Conservation (phyloP, 2,113 vertebrate species). For the Nibea coibor region DNA sequence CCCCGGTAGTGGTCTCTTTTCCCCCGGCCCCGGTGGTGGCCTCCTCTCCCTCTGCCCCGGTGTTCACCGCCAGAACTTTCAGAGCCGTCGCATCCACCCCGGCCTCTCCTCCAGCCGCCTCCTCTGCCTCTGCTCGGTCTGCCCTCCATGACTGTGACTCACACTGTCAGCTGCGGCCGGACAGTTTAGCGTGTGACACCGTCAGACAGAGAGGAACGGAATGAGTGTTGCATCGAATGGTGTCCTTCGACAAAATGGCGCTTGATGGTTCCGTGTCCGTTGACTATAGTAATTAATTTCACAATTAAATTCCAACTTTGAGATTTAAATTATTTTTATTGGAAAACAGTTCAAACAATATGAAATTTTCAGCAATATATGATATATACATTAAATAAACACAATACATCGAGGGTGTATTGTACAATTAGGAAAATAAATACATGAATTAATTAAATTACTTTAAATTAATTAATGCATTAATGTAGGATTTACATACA, state of each 20-base stretch:
- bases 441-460: not conserved
- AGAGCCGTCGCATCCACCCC: conserved; percentile 40
- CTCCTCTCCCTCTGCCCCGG: conserved; percentile 79
- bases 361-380: not conserved
- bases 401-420: not conserved
- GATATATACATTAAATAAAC: not conserved
- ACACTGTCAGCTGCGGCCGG: not conserved
- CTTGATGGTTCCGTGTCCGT: conserved; percentile 45
- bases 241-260: conserved; percentile 16
- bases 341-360: not conserved
- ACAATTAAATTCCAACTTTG: not conserved
- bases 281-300: not conserved
- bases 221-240: conserved; percentile 63
- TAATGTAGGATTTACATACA: not conserved
- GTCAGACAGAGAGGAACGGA: not conserved
- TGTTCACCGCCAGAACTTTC: conserved; percentile 56
- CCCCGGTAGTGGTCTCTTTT: conserved; percentile 80
- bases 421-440: not conserved
- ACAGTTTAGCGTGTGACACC: conserved; percentile 49
- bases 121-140: conserved; percentile 70
- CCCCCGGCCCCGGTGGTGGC: conserved; percentile 71
- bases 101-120: conserved; percentile 75
- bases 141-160: conserved; percentile 71
- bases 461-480: not conserved
- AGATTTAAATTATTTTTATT: not conserved